phyloP scores from a whole-genome alignment of 2,888 invertebrate genomes.

The Smittia sp. region DNA sequence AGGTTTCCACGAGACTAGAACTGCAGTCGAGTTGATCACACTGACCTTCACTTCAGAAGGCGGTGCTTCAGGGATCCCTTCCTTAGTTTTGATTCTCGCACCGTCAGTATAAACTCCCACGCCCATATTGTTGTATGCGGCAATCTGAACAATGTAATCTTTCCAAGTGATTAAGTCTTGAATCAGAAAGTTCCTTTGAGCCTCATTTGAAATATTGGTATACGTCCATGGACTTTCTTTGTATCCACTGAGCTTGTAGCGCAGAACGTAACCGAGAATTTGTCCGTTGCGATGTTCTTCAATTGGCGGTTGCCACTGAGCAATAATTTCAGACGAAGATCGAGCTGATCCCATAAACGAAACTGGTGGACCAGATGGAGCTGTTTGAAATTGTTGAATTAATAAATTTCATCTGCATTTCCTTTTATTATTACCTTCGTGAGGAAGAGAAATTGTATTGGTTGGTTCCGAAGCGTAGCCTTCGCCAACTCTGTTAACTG shows the following conservation, averaged over 20 bases:
- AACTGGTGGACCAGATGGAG: conserved; percentile 93
- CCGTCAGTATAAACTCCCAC: conserved; percentile 89
- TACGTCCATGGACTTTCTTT: conserved; percentile 88
- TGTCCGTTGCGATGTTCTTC: conserved; percentile 95
- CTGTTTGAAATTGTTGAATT: conserved; percentile 54
- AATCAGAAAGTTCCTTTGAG: conserved; percentile 85
- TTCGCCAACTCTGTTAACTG: conserved; percentile 94
- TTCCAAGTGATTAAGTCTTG: conserved; percentile 96
- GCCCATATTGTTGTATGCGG: conserved; percentile 95
- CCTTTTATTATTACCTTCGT: conserved; percentile 64
- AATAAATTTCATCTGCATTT: too few relatives aligned
- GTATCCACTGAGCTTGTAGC: conserved; percentile 89
- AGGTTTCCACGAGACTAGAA: conserved; percentile 87
- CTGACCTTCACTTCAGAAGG: conserved; percentile 77
- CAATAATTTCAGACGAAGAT: conserved; percentile 91
- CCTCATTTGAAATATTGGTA: conserved; percentile 89
- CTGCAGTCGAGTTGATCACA: conserved; percentile 82
- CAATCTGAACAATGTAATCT: conserved; percentile 93
- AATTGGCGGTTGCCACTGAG: conserved; percentile 94
- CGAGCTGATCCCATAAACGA: conserved; percentile 93
- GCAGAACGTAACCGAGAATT: conserved; percentile 87
- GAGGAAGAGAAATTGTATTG: conserved; percentile 86
- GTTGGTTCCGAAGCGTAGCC: conserved; percentile 88
- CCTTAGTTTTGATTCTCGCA: conserved; percentile 90
- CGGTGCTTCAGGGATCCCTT: conserved; percentile 91